Base-by-base conservation (phyloP, 2,797 vertebrate species). In the Leptatherina wallacei region DNA sequence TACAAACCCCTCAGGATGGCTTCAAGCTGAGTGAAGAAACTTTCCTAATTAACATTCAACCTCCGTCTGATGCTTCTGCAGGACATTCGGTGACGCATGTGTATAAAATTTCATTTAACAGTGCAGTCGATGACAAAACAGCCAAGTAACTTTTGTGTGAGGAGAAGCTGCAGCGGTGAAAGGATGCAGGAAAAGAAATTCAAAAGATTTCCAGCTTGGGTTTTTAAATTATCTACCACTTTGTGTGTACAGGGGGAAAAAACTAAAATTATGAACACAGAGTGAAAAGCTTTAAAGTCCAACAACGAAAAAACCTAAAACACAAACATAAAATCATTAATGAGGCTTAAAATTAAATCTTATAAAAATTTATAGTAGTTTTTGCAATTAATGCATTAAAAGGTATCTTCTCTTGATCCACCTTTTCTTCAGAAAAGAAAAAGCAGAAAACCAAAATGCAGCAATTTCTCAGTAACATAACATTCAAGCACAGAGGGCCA, bases 11-110 rank as follows among this genome's bases (percentile, higher is more conserved):
- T 92, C 86, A 85, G 89, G 91, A 88, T 86, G 88, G 85, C 89
- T 90, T 89, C 89, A 87, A 87, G 91, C 90, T 88, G 87, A 90
- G 91, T 63, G 57, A 84, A 80, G 83, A 72, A 94, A 89, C 91
- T 91, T 90, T 91, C 87, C 86, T 91, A 92, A 94, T 95, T 94
- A 94, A 93, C 93, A 94, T 93, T 91, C 90, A 89, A 84, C 84
- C 90, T 86, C 84, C 56, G 78, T 91, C 86, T 77, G 66, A 59
- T 79, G 85, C 73, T 76, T 88, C 84, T 85, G 80, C 36, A 80
- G 85, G 84, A 86, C 83, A 88, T 88, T 89, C 64, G 63, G 75
- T 73, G 69, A 73, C 36, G 70, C 77, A 60, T 75, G 69, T 75
- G 75, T 57, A 75, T 76, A 77, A 58, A 75, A 36, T 38, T 44